Percentiles rank a stretch among this genome's conserved stretches.
phyloP scores from a whole-genome alignment of 2,888 invertebrate species.

The Amphipyra tragopoginis region DNA sequence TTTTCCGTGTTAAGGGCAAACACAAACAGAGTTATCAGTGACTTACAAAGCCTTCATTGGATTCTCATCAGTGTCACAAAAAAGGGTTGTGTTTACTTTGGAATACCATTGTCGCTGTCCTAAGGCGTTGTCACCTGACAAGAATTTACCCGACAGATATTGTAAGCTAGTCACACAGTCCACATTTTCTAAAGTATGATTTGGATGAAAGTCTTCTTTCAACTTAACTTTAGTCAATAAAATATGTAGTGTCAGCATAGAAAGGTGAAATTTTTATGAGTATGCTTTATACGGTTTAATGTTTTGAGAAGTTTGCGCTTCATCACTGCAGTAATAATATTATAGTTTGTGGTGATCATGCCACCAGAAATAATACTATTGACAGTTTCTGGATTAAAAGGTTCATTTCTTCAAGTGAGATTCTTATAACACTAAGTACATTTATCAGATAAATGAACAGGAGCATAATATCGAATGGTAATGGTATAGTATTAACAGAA shows the following conservation, averaged over 20 bases:
- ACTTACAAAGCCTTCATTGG: slow-evolving; percentile 60
- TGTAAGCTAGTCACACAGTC: not conserved
- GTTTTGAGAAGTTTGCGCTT: not conserved
- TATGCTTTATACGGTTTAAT: not conserved
- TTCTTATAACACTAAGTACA: too few relatives aligned
- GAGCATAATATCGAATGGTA: too few relatives aligned
- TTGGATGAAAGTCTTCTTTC: not conserved
- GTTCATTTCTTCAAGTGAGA: too few relatives aligned
- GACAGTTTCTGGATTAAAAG: too few relatives aligned
- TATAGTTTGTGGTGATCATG: too few relatives aligned
- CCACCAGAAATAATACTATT: too few relatives aligned
- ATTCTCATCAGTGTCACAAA: slow-evolving; percentile 52
- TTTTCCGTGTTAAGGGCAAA: slow-evolving; percentile 58
- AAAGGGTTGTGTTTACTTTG: slow-evolving; percentile 66
- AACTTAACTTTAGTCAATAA: not conserved
- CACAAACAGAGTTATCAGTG: slow-evolving; percentile 67
- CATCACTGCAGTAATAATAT: not conserved
- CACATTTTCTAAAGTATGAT: not conserved
- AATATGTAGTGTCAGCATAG: slow-evolving; percentile 1
- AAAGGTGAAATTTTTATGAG: slow-evolving; percentile 3
- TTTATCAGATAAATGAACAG: too few relatives aligned
- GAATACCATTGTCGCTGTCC: slow-evolving; percentile 37
- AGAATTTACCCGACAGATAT: slow-evolving; percentile 3
- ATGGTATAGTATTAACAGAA: too few relatives aligned
- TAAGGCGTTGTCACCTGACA: slow-evolving; percentile 6